Percentiles rank a stretch among this genome's conserved stretches.
Evolutionary conservation across 2,888 invertebrate genomes (phyloP).

Genomic region (Acanthosepion pharaonis): DNA sequence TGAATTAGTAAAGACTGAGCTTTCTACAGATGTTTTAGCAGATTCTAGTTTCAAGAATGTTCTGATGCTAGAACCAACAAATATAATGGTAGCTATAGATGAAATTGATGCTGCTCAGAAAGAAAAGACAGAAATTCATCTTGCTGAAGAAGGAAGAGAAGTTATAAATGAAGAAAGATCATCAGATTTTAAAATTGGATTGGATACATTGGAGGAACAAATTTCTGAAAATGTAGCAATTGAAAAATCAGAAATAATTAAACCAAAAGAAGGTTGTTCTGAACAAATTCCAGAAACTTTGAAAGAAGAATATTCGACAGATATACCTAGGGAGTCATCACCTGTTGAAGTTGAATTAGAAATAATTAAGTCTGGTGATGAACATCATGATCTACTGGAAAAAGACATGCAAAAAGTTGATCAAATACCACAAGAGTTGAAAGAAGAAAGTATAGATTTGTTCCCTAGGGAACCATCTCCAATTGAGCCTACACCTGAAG

Average conservation of each 20-base stretch:
- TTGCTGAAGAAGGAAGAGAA: constrained; percentile 6
- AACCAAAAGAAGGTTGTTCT: background rate
- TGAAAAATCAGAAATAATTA: constrained; percentile 40
- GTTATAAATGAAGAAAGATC: background rate
- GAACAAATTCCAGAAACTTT: constrained; percentile 35
- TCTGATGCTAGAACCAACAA: constrained; percentile 40
- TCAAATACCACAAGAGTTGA: constrained; percentile 24
- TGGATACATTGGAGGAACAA: background rate
- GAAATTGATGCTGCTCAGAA: background rate
- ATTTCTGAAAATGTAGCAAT: constrained; percentile 24
- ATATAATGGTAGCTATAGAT: constrained; percentile 24
- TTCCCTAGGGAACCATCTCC: constrained; percentile 17
- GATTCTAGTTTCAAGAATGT: constrained; percentile 39
- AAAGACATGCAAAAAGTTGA: constrained; percentile 35
- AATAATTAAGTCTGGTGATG: background rate
- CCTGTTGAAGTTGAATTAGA: background rate
- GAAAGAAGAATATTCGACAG: background rate
- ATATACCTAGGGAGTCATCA: background rate
- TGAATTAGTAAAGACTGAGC: constrained; percentile 24
- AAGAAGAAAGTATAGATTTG: constrained; percentile 36
- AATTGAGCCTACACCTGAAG: constrained; percentile 43
- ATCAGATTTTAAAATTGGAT: background rate
- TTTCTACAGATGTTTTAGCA: constrained; percentile 24
- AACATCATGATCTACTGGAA: background rate
- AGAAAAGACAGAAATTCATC: constrained; percentile 44